Base-by-base conservation (phyloP, 2,113 vertebrate genomes). In the Andinoacara biseriatus region DNA sequence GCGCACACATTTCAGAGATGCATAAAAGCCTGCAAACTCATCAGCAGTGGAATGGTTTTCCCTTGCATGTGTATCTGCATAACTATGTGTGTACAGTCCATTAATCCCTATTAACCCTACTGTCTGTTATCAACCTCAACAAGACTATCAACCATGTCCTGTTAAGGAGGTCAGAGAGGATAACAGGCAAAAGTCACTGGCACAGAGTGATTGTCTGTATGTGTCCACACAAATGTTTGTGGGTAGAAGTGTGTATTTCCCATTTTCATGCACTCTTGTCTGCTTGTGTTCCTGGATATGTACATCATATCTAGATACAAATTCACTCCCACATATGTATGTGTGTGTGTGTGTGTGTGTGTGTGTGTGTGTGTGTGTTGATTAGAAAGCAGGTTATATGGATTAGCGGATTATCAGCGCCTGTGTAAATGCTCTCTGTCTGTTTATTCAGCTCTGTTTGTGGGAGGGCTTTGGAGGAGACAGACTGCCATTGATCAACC, bases 361-460 rank as follows among this genome's bases (percentile, higher is more conserved):
- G 49, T 33, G 49, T 9, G 56, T 57, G 35, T 38, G 78, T 74
- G 87, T 78, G 80, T 67, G 82, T 74, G 83, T 90, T 85, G 87
- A 90, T 93, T 88, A 86, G 84, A 90, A 90, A 86, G 87, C 87
- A 90, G 89, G 91, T 91, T 92, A 78, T 92, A 89, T 93, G 95
- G 95, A 96, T 96, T 95, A 95, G 92, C 81, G 92, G 94, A 96
- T 96, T 95, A 95, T 91, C 91, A 72, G 79, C 38, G 91, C 80
- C 92, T 93, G 91, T 95, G 93, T 93, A 95, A 94, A 94, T 62
- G 88, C 88, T 90, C 72, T 60, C 59, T 91, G 93, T 82, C 92
- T 95, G 94, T 96, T 95, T 95, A 92, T 95, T 95, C 93, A 95
- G 95, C 93, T 94, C 89, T 96, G 94, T 96, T 96, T 96, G 95